A percentile compares a stretch with the other conserved stretches of the same genome.
Conservation (phyloP, 2,797 vertebrate genomes). For the Tinamus major region DNA sequence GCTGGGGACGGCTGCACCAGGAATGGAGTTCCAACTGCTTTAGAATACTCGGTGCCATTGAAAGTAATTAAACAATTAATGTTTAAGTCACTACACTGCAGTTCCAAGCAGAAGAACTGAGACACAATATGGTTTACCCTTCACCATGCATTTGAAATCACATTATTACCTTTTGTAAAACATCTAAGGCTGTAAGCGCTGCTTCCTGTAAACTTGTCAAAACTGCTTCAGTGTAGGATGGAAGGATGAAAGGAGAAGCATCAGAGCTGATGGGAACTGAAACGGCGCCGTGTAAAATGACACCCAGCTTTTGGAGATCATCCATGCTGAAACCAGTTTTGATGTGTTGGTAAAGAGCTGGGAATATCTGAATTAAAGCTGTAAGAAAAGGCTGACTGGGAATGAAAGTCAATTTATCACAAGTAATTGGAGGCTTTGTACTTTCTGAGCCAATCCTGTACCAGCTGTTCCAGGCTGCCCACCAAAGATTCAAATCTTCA, state of each 20-base stretch:
- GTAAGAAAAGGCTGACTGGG: conserved; percentile 99
- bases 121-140: not conserved
- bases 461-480: conserved; percentile 99
- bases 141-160: conserved; percentile 15
- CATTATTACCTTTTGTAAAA: conserved; percentile 94
- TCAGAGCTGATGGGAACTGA: conserved; percentile 99
- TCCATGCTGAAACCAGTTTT: conserved; percentile 97
- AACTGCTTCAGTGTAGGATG: conserved; percentile 96
- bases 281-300: conserved; percentile 94
- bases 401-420: conserved; percentile 93
- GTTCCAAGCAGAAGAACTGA: not conserved
- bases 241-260: conserved; percentile 97
- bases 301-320: conserved; percentile 92
- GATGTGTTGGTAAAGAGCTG: conserved; percentile 97
- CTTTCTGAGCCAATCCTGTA: conserved; percentile 95
- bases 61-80: not conserved
- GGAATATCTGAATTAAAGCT: conserved; percentile 97
- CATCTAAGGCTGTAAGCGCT: conserved; percentile 94
- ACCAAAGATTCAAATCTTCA: conserved; percentile 95
- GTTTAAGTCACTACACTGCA: not conserved
- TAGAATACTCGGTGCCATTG: not conserved
- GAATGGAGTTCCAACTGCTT: not conserved
- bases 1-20: not conserved
- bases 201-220: conserved; percentile 98
- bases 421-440: conserved; percentile 88